Evolutionary conservation across 2,113 vertebrate species (phyloP).

Genomic region (Oophaga pumilio): DNA sequence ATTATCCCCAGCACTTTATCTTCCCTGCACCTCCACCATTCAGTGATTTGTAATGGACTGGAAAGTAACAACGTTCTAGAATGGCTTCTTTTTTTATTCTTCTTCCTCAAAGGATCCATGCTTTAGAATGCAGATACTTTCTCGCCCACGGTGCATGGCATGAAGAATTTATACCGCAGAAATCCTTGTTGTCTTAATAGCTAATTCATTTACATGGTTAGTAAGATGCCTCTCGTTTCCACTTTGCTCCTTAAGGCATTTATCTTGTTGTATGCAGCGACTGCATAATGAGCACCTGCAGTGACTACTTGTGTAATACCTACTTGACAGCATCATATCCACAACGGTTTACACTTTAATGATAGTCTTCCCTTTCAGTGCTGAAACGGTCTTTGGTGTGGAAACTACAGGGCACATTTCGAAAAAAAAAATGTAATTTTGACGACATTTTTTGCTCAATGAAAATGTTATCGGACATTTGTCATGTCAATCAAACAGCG

Average conservation of each 20-base stretch:
- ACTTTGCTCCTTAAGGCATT: slow-evolving; percentile 63
- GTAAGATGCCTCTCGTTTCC: slow-evolving; percentile 63
- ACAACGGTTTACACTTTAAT: slow-evolving; percentile 67
- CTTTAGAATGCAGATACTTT: slow-evolving; percentile 30
- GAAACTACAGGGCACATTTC: slow-evolving; percentile 25
- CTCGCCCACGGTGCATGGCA: slow-evolving; percentile 24
- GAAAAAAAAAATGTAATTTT: background rate
- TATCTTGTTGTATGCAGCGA: slow-evolving; percentile 65
- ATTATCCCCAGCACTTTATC: slow-evolving; percentile 28
- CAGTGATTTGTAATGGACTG: slow-evolving; percentile 35
- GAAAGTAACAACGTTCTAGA: slow-evolving; percentile 5
- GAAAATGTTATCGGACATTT: background rate
- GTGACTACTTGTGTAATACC: slow-evolving; percentile 60
- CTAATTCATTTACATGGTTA: slow-evolving; percentile 62
- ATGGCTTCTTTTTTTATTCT: background rate
- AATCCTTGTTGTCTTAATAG: slow-evolving; percentile 57
- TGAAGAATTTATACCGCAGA: slow-evolving; percentile 44
- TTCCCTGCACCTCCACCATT: background rate
- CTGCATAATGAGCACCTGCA: slow-evolving; percentile 66
- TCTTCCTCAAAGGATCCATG: background rate
- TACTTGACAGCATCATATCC: slow-evolving; percentile 64
- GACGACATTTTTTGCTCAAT: background rate
- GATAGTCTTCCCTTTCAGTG: slow-evolving; percentile 61
- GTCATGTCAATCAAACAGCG: background rate
- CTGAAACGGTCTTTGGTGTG: slow-evolving; percentile 57